Evolutionary conservation across 2,888 invertebrate genomes (phyloP).

Genomic region (Mesopsocus fuscifrons): DNA sequence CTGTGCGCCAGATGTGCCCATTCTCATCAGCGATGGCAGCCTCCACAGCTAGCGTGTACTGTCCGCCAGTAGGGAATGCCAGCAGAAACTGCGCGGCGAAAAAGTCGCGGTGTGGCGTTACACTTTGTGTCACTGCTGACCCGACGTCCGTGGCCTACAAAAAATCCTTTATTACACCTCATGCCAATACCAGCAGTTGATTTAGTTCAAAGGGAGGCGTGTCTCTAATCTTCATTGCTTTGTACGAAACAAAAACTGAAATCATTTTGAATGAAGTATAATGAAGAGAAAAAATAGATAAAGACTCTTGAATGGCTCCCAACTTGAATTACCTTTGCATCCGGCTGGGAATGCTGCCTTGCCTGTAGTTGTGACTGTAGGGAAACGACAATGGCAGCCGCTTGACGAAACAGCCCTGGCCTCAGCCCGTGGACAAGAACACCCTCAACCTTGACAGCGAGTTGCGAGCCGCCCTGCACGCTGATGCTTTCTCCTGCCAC

Average conservation of each 20-base stretch:
- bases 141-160: conserved; percentile 18
- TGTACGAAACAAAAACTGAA: no score
- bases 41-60: conserved; percentile 61
- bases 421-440: conserved; percentile 58
- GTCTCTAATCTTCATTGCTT: no score
- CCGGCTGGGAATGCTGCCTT: conserved; percentile 19
- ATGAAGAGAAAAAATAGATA: no score
- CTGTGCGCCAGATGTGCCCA: conserved; percentile 78
- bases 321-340: conserved; percentile 19
- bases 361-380: conserved; percentile 43
- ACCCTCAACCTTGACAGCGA: conserved; percentile 86
- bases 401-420: conserved; percentile 47
- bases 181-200: no score
- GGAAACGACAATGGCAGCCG: conserved; percentile 49
- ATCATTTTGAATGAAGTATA: no score
- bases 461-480: conserved; percentile 63
- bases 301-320: no score
- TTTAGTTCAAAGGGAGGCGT: no score
- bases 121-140: conserved; percentile 50
- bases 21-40: conserved; percentile 70
- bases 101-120: conserved; percentile 81
- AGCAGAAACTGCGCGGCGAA: conserved; percentile 84
- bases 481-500: conserved; percentile 65
- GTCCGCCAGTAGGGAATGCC: conserved; percentile 39
- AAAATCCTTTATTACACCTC: no score